Base-by-base conservation (phyloP, 2,113 vertebrate species). In the Aphyosemion australe region DNA sequence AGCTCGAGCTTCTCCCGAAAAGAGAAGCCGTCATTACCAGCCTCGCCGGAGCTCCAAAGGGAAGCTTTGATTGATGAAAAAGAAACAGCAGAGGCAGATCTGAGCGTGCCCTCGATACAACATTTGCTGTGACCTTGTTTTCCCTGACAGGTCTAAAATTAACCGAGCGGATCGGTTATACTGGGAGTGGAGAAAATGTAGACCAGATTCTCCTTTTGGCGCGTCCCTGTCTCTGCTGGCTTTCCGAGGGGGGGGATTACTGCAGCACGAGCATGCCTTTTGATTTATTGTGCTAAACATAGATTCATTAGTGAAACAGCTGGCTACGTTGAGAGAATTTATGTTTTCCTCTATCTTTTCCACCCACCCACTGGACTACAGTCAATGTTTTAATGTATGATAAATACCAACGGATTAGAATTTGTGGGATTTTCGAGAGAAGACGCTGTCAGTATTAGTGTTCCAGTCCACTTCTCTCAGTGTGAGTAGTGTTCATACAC, bases 1-100 rank as follows among this genome's bases (percentile, higher is more conserved):
- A 82, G 82, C 79, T 85, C 72, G 83, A 85, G 91, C 90, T 91
- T 93, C 92, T 93, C 92, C 93, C 70, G 82, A 87, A 88, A 83
- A 82, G 92, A 93, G 86, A 91, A 86, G 65, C 88, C 87, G 85
- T 92, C 90, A 93, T 91, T 89, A 91, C 87, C 69, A 84, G 87
- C 87, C 88, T 91, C 84, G 59, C 86, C 91, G 77, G 87, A 88
- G 77, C 82, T 88, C 89, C 83, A 88, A 89, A 88, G 87, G 88
- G 62, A n/a, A 88, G 76, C 76, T 87, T 83, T 92, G 91, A 91
- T 90, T 90, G 91, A 92, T 89, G 85, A 88, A 87, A 75, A 79
- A 61, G 72, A 79, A 86, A 80, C 19, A 12, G 3, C 11, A 37
- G 73, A 76, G 61, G 78, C 87, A 73, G 78, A 87, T 89, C 80